Evolutionary conservation across 2,113 vertebrate genomes (phyloP).

Genomic region (Erythrocebus patas): DNA sequence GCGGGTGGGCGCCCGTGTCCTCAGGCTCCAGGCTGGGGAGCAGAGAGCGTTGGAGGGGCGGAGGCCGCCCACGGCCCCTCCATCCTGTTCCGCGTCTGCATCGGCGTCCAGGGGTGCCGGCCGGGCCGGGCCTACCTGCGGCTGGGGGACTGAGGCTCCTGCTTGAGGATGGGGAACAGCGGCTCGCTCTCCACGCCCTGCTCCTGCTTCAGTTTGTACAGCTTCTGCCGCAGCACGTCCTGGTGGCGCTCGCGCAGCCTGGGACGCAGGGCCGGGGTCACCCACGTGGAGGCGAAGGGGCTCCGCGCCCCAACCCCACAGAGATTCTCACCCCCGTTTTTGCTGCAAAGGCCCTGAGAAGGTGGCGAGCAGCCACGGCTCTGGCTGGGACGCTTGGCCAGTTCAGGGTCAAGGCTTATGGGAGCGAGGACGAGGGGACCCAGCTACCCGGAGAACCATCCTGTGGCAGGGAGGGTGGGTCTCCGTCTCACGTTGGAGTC

Average conservation of each 20-base stretch:
- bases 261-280: not conserved
- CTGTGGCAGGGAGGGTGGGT: rapidly evolving
- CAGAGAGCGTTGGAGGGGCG: not conserved
- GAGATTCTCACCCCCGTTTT: not conserved
- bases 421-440: not conserved
- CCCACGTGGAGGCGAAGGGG: rapidly evolving
- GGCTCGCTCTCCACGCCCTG: slow-evolving; percentile 97
- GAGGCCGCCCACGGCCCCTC: rapidly evolving
- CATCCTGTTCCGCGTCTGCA: too few species aligned
- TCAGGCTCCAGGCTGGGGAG: slow-evolving; percentile 72
- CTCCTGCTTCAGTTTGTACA: slow-evolving; percentile 98
- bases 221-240: slow-evolving; percentile 96
- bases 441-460: not conserved
- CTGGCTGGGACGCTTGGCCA: not conserved
- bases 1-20: slow-evolving; percentile 54
- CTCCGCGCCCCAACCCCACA: not conserved
- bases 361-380: not conserved
- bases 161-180: slow-evolving; percentile 94
- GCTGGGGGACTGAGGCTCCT: slow-evolving; percentile 81
- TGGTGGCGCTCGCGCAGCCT: slow-evolving; percentile 97
- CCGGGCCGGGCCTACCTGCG: slow-evolving; percentile 65
- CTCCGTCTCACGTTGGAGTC: rapidly evolving
- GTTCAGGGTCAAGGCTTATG: not conserved
- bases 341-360: not conserved
- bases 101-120: too few species aligned